phyloP scores from a whole-genome alignment of 1,140 invertebrate species.

The Magallana ariakensis region DNA sequence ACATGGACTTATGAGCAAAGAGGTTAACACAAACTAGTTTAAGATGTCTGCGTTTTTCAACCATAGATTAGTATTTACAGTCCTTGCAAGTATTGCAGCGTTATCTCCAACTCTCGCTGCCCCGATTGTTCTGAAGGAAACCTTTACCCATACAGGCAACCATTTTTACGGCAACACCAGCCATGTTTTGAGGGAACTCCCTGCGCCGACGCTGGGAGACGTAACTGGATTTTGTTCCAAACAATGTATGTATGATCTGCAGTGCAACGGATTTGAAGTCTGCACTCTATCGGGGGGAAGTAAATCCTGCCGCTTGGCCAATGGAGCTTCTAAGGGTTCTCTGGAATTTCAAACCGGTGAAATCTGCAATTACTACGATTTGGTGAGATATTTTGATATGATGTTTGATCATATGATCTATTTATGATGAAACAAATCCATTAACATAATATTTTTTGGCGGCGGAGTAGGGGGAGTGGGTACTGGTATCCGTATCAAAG shows the following conservation, averaged over 20 bases:
- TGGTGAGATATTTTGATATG: not conserved
- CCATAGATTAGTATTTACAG: too few species aligned
- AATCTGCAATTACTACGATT: not conserved
- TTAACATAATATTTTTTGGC: too few species aligned
- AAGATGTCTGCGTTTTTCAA: too few species aligned
- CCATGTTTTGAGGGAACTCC: not conserved
- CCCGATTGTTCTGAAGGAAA: not conserved
- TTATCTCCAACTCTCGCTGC: not conserved
- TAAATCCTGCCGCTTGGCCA: not conserved
- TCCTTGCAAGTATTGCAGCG: too few species aligned
- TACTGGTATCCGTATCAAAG: too few species aligned
- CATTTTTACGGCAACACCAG: not conserved
- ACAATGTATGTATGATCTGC: not conserved
- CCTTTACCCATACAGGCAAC: not conserved
- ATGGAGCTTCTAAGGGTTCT: not conserved
- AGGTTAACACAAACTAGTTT: too few species aligned
- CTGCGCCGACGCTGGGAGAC: not conserved
- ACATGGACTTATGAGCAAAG: too few species aligned
- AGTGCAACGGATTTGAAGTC: not conserved
- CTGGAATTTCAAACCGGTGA: not conserved
- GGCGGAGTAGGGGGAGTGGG: too few species aligned
- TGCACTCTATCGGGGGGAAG: not conserved
- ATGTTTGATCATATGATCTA: too few species aligned
- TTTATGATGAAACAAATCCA: too few species aligned
- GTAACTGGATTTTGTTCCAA: not conserved